Evolutionary conservation across 92 coral and sea anemone genomes (phyloP), one percentile per base, ranked within the genome.

Genomic region (Metridium senile): DNA sequence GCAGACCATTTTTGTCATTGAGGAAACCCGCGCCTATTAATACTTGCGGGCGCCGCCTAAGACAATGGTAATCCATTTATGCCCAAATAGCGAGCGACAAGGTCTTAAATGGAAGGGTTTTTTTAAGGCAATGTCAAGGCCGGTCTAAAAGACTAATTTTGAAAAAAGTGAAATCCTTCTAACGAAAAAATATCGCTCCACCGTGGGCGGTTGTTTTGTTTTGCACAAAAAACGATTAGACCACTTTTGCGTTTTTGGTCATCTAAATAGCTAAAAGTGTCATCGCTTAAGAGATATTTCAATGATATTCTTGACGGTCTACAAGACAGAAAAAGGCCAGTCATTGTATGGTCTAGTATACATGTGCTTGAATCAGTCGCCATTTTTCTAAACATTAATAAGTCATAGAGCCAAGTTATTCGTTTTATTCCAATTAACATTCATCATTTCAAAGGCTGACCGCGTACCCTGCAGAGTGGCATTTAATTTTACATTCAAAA

Each of bases 381-480:
- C n/a, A 30, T 73, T 57, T 73, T 16, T 73, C 27, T 57, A 4
- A 19, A 29, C 56, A 73, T 73, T 0, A 73, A 73, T 73, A 73
- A 73, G 51, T 58, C 78, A 73, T 73, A 17, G 52, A 2, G 53
- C 64, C 27, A 71, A 45, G 76, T 21, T 54, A 56, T 35, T 28
- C 9, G 69, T 39, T 30, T 28, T 39, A 56, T 32, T 72, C 77
- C 68, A 73, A 73, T 73, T 73, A 73, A 22, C 54, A 11, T 58
- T 73, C 39, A 73, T 58, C 68, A 73, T 73, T 73, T 73, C 68
- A 57, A 73, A 73, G 57, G 28, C 0, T 26, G 21, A 25, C 78
- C 78, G 78, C 69, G 16, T 53, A 26, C 68, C 78, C 78, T 33
- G 64, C 68, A 8, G 68, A 10, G 68, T 11, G 10, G n/a, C n/a